Evolutionary conservation across 2,113 vertebrate genomes (phyloP).

Genomic region (Capreolus pygargus): DNA sequence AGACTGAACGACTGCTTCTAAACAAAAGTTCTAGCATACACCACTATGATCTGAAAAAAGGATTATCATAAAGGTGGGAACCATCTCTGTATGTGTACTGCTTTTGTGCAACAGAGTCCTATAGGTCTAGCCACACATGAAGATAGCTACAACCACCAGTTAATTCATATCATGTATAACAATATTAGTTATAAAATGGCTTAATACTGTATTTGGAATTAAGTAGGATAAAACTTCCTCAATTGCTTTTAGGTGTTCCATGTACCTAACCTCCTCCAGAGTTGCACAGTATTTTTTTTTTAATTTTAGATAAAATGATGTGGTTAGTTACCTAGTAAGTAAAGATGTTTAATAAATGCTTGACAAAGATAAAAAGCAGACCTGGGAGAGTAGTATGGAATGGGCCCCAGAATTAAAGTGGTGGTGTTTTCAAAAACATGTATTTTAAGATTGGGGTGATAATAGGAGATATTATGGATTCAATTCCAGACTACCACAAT

Average conservation of each 20-base stretch:
- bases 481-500: background rate
- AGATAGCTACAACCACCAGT: background rate
- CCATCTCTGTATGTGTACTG: background rate
- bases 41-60: background rate
- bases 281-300: background rate
- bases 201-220: background rate
- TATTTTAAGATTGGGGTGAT: background rate
- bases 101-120: background rate
- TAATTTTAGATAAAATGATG: background rate
- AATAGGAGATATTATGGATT: background rate
- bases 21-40: background rate
- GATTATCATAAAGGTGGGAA: background rate
- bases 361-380: constrained; percentile 19
- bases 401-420: background rate
- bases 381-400: background rate
- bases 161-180: background rate
- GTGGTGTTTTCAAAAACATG: background rate
- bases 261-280: background rate
- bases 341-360: background rate
- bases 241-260: background rate
- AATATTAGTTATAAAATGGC: background rate
- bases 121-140: background rate
- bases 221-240: background rate
- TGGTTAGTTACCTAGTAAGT: background rate
- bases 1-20: background rate